phyloP scores from a whole-genome alignment of 2,797 vertebrate species.

The Etheostoma perlongum region DNA sequence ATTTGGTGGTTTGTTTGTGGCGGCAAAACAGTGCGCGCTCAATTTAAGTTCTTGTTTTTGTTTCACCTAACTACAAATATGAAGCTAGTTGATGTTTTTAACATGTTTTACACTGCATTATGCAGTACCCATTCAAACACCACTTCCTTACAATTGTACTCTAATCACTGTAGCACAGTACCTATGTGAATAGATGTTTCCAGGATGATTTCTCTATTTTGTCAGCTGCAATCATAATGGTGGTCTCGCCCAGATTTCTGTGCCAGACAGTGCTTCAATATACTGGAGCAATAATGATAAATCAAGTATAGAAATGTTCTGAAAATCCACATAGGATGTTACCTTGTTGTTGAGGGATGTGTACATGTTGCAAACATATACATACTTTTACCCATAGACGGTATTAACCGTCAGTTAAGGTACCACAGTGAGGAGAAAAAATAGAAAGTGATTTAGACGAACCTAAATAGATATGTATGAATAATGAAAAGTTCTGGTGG shows the following conservation, averaged over 20 bases:
- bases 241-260: not conserved
- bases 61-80: not conserved
- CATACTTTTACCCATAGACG: conserved; percentile 1
- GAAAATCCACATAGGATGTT: conserved; percentile 21
- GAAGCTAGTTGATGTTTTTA: conserved; percentile 10
- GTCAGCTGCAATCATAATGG: not conserved
- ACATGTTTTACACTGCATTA: conserved; percentile 7
- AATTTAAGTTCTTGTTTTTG: conserved; percentile 59
- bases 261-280: conserved; percentile 11
- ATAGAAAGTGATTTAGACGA: conserved; percentile 20
- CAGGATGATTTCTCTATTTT: conserved; percentile 20
- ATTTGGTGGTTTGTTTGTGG: conserved; percentile 73
- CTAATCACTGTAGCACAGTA: not conserved
- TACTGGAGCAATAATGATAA: conserved; percentile 2
- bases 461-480: conserved; percentile 40
- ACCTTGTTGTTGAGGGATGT: conserved; percentile 52
- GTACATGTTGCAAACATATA: conserved; percentile 15
- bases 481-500: conserved; percentile 45
- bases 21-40: conserved; percentile 63
- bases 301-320: conserved; percentile 17
- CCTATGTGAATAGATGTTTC: not conserved
- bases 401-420: conserved; percentile 25
- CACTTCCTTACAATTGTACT: conserved; percentile 3
- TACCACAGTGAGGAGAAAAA: conserved; percentile 5
- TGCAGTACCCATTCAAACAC: not conserved